Percentiles rank a stretch among this genome's conserved stretches.
These are phyloP conservation scores for Aquatica leii DNA, from an alignment of 2,888 invertebrate species.

Conservation along the genomic window DNA sequence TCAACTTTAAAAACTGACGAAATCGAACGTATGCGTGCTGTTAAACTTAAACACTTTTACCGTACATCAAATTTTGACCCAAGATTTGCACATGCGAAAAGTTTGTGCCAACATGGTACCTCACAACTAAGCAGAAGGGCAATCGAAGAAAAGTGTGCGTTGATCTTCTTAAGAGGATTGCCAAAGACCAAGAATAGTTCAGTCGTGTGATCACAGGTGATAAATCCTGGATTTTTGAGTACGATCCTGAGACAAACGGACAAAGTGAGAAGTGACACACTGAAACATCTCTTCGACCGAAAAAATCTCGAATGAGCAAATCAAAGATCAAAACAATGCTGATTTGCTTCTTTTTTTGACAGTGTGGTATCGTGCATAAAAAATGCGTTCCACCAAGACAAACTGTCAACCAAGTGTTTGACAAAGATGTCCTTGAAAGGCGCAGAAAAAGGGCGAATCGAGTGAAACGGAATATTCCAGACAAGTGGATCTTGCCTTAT, in stretches of 20 bases:
- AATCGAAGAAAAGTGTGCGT: background rate
- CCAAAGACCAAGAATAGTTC: background rate
- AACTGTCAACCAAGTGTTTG: background rate
- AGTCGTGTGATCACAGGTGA: slow-evolving; percentile 1
- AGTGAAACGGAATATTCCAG: too few relatives aligned
- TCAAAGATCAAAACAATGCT: background rate
- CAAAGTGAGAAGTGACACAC: slow-evolving; percentile 2
- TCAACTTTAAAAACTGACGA: background rate
- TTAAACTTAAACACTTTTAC: background rate
- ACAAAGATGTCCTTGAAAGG: slow-evolving; percentile 3
- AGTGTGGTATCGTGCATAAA: background rate
- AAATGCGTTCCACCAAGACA: background rate
- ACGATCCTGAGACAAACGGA: background rate
- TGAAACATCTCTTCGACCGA: too few relatives aligned
- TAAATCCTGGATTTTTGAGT: slow-evolving; percentile 1
- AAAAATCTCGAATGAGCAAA: too few relatives aligned
- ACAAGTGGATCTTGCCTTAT: background rate
- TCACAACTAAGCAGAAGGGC: too few relatives aligned
- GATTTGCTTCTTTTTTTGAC: slow-evolving; percentile 7
- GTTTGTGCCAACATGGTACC: background rate
- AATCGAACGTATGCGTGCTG: background rate
- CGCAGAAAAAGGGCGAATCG: background rate
- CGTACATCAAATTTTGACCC: background rate
- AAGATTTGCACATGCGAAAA: background rate
- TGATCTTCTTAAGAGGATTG: background rate